These are phyloP conservation scores for Andrena flavipes DNA, from an alignment of 2,888 invertebrate species.

Conservation along the genomic window DNA sequence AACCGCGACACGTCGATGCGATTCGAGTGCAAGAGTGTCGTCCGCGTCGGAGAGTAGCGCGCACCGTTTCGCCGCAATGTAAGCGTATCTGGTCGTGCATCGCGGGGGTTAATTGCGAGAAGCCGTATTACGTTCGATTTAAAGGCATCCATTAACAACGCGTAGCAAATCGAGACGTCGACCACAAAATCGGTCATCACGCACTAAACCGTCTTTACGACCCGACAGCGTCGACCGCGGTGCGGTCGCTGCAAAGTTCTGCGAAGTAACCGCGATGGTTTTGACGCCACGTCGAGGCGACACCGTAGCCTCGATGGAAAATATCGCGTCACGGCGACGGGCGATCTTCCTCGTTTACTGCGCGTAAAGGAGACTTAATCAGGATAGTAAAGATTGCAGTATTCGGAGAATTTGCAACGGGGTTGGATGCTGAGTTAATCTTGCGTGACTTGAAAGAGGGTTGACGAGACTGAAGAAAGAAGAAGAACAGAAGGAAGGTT, in stretches of 20 bases:
- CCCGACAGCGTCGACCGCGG: conserved; percentile 50
- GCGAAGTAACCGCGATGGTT: conserved; percentile 36
- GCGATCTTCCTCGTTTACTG: neutral
- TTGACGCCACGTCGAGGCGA: conserved; percentile 13
- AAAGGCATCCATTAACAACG: conserved; percentile 52
- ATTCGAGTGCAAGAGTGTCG: neutral
- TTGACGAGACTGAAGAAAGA: no score
- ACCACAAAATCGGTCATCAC: conserved; percentile 69
- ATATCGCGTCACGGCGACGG: neutral
- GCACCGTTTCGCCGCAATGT: conserved; percentile 37
- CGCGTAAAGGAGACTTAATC: neutral
- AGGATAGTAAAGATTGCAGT: neutral
- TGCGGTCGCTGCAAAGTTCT: conserved; percentile 32
- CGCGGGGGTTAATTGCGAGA: conserved; percentile 46
- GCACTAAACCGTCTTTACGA: conserved; percentile 60
- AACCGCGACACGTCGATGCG: neutral
- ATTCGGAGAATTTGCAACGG: no score
- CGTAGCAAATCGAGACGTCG: conserved; percentile 61
- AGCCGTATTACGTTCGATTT: conserved; percentile 56
- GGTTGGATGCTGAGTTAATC: no score
- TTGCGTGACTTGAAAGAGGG: no score
- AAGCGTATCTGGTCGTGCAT: conserved; percentile 32
- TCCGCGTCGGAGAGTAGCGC: neutral
- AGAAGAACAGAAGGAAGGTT: no score
- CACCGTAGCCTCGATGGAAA: neutral